Conservation (phyloP, 2,797 vertebrate species). For the Enteromius viviparus region DNA sequence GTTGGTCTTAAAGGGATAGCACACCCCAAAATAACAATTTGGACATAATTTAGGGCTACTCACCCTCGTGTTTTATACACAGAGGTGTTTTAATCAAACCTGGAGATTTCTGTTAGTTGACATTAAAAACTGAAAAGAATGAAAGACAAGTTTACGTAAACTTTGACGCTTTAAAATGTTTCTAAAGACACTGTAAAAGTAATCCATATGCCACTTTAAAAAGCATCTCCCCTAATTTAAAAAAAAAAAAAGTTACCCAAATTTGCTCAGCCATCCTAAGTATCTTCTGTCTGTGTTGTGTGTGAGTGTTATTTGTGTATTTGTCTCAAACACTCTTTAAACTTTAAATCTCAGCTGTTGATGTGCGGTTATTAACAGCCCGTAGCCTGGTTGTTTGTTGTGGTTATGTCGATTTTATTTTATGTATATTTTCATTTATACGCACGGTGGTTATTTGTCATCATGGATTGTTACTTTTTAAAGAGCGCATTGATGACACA, state of each 20-base stretch:
- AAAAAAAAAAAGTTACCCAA: neutral
- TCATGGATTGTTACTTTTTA: neutral
- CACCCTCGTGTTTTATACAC: neutral
- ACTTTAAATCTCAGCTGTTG: neutral
- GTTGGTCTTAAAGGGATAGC: neutral
- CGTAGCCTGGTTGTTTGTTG: constrained; percentile 9
- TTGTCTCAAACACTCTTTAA: neutral
- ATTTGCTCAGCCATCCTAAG: too few species aligned
- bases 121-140: too few species aligned
- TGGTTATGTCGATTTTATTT: neutral
- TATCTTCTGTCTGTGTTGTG: neutral
- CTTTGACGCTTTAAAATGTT: neutral
- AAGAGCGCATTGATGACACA: neutral
- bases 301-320: neutral
- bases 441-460: neutral
- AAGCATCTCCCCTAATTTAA: neutral
- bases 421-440: neutral
- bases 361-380: neutral
- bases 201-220: neutral
- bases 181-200: neutral
- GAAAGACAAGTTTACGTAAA: neutral
- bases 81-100: neutral
- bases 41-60: neutral
- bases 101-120: neutral
- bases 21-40: neutral